These are phyloP conservation scores for Eonycteris spelaea DNA, from an alignment of 2,113 vertebrate genomes.

Conservation along the genomic window DNA sequence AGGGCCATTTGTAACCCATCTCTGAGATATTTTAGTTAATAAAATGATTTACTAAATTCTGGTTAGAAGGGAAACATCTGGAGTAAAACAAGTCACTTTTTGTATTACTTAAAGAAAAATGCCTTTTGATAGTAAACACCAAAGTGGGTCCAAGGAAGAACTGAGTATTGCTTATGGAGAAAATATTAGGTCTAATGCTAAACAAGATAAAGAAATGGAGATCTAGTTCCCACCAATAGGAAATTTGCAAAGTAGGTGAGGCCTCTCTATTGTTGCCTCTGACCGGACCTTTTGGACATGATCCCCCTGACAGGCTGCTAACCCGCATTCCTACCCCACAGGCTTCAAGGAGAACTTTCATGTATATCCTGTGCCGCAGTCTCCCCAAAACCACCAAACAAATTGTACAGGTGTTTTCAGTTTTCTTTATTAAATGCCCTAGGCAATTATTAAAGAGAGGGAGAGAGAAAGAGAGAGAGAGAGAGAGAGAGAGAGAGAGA, in stretches of 20 bases:
- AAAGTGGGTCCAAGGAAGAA: not conserved
- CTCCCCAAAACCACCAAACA: not conserved
- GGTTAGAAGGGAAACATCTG: slow-evolving; percentile 24
- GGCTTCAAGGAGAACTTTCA: not conserved
- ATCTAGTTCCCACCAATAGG: not conserved
- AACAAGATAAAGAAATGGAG: not conserved
- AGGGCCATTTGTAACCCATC: slow-evolving; percentile 47
- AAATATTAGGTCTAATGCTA: not conserved
- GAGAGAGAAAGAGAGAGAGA: no score
- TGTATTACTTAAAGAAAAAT: slow-evolving; percentile 34
- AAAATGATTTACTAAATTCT: slow-evolving; percentile 37
- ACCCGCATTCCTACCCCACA: not conserved
- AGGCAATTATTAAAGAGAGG: not conserved
- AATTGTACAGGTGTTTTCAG: not conserved
- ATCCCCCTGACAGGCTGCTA: not conserved
- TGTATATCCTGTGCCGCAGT: not conserved
- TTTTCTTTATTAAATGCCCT: not conserved
- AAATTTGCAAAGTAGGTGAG: not conserved
- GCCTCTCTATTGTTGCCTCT: not conserved
- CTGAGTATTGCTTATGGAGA: not conserved
- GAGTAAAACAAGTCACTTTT: not conserved
- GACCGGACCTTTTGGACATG: not conserved
- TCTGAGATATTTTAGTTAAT: slow-evolving; percentile 38
- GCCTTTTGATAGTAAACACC: not conserved
- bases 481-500: no score